Evolutionary conservation across 2,888 invertebrate genomes (phyloP).

Genomic region (Megaustenia siamemsis): DNA sequence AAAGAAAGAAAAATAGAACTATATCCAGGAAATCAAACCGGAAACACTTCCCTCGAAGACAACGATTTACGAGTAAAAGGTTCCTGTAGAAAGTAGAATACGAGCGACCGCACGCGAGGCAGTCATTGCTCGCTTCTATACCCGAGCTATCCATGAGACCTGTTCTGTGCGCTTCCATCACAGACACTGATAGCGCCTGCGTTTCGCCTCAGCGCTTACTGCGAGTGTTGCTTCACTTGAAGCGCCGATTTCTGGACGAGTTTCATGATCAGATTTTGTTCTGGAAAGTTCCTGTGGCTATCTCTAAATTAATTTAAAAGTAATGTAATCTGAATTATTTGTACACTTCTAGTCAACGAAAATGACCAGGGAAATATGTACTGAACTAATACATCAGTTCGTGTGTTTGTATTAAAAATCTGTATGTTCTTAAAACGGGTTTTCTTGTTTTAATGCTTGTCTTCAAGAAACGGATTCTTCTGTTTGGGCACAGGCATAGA

Average conservation of each 20-base stretch:
- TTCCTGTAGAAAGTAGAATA: background rate
- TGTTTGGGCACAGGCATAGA: too few relatives aligned
- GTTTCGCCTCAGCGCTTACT: background rate
- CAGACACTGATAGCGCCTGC: background rate
- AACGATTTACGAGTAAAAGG: background rate
- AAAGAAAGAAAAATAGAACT: background rate
- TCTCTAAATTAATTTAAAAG: too few relatives aligned
- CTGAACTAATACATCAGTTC: background rate
- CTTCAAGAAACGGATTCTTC: background rate
- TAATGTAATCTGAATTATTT: too few relatives aligned
- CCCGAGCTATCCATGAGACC: background rate
- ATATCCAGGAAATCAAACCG: background rate
- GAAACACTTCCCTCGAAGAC: background rate
- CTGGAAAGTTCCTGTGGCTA: background rate
- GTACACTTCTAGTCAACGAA: too few relatives aligned
- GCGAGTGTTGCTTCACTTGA: background rate
- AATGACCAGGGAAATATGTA: background rate
- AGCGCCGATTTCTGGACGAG: too few relatives aligned
- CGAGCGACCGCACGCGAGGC: slow-evolving; percentile 2
- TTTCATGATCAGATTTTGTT: background rate
- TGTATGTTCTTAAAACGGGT: background rate
- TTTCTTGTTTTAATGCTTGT: background rate
- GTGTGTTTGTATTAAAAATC: background rate
- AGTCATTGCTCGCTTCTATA: background rate
- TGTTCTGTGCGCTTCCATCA: background rate